Evolutionary conservation across 2,797 vertebrate genomes (phyloP).

Genomic region (Lates japonicus): DNA sequence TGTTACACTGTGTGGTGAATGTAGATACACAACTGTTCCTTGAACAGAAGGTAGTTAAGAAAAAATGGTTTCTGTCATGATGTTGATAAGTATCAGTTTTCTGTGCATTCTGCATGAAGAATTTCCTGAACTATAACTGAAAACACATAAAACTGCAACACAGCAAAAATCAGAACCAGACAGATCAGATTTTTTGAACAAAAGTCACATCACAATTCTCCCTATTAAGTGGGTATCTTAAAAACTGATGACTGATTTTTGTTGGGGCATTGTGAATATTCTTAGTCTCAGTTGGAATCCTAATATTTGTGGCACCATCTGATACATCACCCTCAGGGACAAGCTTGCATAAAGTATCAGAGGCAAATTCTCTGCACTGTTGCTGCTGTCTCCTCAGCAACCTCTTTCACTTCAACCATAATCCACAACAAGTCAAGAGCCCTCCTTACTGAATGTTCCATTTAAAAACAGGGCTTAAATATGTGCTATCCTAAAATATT

Average conservation of each 20-base stretch:
- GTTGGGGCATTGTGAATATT: neutral
- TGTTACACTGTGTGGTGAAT: neutral
- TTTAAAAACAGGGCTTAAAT: constrained; percentile 4
- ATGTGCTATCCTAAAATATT: constrained; percentile 14
- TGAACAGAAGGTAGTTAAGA: neutral
- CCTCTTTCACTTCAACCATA: constrained; percentile 6
- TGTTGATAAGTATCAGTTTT: neutral
- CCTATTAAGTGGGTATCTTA: neutral
- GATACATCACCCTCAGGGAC: neutral
- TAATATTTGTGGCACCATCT: neutral
- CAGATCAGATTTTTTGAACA: neutral
- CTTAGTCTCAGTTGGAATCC: neutral
- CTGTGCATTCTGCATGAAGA: neutral
- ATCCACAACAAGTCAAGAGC: constrained; percentile 7
- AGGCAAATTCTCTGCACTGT: constrained; percentile 5
- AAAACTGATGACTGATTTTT: neutral
- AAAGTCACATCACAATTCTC: neutral
- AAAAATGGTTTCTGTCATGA: neutral
- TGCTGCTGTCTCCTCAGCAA: constrained; percentile 8
- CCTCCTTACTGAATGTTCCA: neutral
- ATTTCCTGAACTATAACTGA: neutral
- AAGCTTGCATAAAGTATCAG: neutral
- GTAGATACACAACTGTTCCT: neutral
- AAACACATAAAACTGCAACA: neutral
- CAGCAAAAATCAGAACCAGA: neutral